These are phyloP conservation scores for Calephelis virginiensis DNA, from an alignment of 1,140 invertebrate genomes.

Conservation along the genomic window DNA sequence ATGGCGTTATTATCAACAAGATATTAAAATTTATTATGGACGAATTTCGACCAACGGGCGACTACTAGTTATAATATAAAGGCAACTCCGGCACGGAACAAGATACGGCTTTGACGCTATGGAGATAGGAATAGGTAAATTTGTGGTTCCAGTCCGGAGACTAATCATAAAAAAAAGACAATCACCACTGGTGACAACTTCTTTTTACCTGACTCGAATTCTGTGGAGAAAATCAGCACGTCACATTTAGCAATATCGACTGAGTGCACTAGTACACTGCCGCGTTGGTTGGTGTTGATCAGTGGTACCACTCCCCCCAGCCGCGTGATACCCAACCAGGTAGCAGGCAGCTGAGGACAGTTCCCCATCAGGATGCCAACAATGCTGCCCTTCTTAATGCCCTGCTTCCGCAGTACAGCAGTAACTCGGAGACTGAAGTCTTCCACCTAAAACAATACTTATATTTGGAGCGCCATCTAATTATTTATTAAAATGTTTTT, in stretches of 20 bases:
- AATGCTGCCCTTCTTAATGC: constrained; percentile 90
- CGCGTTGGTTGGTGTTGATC: constrained; percentile 94
- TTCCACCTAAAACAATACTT: constrained; percentile 82
- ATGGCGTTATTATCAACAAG: too few relatives aligned
- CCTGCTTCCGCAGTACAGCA: constrained; percentile 87
- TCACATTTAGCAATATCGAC: constrained; percentile 89
- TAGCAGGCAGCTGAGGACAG: constrained; percentile 89
- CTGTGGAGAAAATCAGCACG: constrained; percentile 89
- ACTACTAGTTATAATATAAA: too few relatives aligned
- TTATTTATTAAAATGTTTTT: too few relatives aligned
- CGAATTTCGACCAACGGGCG: too few relatives aligned
- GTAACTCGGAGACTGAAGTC: constrained; percentile 92
- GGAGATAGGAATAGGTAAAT: too few relatives aligned
- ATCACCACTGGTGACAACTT: too few relatives aligned
- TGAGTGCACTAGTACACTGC: constrained; percentile 90
- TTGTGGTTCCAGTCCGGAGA: too few relatives aligned
- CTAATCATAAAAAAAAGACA: too few relatives aligned
- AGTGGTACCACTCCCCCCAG: constrained; percentile 92
- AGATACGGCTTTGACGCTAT: too few relatives aligned
- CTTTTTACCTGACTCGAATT: constrained; percentile 82
- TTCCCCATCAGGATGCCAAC: constrained; percentile 94
- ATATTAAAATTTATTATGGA: too few relatives aligned
- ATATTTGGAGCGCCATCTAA: not conserved
- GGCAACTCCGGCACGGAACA: too few relatives aligned
- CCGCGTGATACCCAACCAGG: constrained; percentile 94